Percentiles rank a stretch among this genome's conserved stretches.
Conservation (phyloP, 2,888 invertebrate species). For the Sericinus montela region DNA sequence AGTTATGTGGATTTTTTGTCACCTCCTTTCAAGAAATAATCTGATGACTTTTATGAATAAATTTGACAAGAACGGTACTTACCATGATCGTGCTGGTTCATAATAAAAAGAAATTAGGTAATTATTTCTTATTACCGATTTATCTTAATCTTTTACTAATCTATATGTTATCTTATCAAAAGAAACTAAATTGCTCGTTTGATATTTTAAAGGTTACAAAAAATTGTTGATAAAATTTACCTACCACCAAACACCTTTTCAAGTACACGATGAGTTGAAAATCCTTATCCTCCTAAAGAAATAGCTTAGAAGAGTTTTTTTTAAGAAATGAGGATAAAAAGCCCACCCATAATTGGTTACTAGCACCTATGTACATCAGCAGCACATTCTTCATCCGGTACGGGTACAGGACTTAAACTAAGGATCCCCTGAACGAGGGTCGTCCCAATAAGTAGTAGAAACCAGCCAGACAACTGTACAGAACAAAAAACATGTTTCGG, state of each 20-base stretch:
- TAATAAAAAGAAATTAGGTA: constrained; percentile 31
- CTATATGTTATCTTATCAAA: constrained; percentile 49
- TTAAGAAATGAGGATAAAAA: too few relatives aligned
- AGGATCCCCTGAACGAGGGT: constrained; percentile 46
- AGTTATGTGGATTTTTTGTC: too few relatives aligned
- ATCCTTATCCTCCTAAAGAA: too few relatives aligned
- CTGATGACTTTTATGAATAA: too few relatives aligned
- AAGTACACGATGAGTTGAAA: too few relatives aligned
- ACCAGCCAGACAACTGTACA: constrained; percentile 50
- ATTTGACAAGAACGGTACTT: constrained; percentile 28
- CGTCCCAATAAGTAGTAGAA: constrained; percentile 40
- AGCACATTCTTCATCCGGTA: constrained; percentile 58
- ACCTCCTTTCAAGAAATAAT: too few relatives aligned
- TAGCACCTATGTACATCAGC: too few relatives aligned
- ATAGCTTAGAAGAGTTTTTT: too few relatives aligned
- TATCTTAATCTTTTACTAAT: constrained; percentile 35
- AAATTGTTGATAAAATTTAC: constrained; percentile 1
- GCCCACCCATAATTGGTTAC: too few relatives aligned
- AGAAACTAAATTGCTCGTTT: constrained; percentile 33
- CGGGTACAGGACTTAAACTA: constrained; percentile 49
- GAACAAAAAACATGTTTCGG: constrained; percentile 10
- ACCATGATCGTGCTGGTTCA: constrained; percentile 54
- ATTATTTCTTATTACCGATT: constrained; percentile 24
- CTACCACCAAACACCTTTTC: background rate
- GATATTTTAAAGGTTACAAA: constrained; percentile 24